Conservation (phyloP, 2,113 vertebrate species). For the Perccottus glenii region DNA sequence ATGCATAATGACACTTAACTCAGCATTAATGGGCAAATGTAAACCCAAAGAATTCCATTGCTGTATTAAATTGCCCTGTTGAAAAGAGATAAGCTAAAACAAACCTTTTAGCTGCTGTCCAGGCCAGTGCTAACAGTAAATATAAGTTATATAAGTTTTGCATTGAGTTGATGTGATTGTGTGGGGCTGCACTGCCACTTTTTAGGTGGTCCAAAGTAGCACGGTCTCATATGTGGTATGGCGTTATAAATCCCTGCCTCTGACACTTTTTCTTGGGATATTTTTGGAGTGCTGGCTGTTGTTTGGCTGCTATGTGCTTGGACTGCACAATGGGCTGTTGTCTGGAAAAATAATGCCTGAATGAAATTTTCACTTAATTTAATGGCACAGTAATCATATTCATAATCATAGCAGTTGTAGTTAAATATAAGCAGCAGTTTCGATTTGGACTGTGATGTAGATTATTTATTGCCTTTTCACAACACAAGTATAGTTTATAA, state of each 20-base stretch:
- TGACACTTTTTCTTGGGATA: conserved; percentile 17
- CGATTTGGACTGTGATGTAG: no score
- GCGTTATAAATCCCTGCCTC: neutral
- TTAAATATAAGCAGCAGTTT: no score
- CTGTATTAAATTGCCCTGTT: conserved; percentile 33
- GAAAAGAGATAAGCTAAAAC: conserved; percentile 19
- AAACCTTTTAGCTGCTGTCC: conserved; percentile 23
- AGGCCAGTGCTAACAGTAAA: conserved; percentile 16
- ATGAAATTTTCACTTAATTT: no score
- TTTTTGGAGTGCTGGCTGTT: conserved; percentile 34
- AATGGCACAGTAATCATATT: no score
- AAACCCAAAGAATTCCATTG: conserved; percentile 30
- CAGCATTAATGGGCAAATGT: conserved; percentile 22
- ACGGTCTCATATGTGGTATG: conserved; percentile 12
- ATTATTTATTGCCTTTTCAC: no score
- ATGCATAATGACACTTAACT: conserved; percentile 30
- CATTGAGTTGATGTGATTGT: conserved; percentile 17
- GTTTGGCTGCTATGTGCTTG: conserved; percentile 11
- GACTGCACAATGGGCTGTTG: conserved; percentile 1
- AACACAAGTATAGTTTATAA: no score
- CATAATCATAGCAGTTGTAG: no score
- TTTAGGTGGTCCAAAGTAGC: conserved; percentile 14
- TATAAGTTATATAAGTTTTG: conserved; percentile 3
- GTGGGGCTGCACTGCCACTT: conserved; percentile 7
- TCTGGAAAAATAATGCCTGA: neutral